phyloP scores from a whole-genome alignment of 1,140 invertebrate genomes.

The Temnothorax longispinosus region DNA sequence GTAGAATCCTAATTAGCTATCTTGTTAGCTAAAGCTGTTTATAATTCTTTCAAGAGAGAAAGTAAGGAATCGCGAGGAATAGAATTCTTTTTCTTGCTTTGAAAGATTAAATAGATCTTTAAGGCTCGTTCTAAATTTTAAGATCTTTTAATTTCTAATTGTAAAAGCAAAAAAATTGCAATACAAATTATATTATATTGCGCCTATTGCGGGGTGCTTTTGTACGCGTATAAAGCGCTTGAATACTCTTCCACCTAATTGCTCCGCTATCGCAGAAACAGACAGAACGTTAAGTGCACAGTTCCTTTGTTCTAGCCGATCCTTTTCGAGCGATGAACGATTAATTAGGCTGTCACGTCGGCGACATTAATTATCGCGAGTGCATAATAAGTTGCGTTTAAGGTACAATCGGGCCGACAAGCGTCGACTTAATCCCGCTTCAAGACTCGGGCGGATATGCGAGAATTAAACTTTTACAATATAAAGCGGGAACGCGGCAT shows the following conservation, averaged over 20 bases:
- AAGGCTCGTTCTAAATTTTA: not conserved
- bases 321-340: conserved; percentile 50
- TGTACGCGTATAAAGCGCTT: not conserved
- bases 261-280: conserved; percentile 33
- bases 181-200: conserved; percentile 7
- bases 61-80: not conserved
- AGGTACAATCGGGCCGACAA: conserved; percentile 31
- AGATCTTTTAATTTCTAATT: not conserved
- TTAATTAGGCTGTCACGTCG: conserved; percentile 51
- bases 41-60: not conserved
- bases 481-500: not conserved
- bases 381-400: conserved; percentile 52
- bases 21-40: not conserved
- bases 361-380: conserved; percentile 51
- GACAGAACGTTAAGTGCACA: conserved; percentile 38
- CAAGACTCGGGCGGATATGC: not conserved
- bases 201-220: not conserved
- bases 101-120: conserved; percentile 3
- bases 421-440: conserved; percentile 37
- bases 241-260: conserved; percentile 14
- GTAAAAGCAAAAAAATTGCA: conserved; percentile 1
- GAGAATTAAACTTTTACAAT: conserved; percentile 14
- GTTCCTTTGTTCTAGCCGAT: conserved; percentile 36
- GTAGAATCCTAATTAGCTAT: not conserved
- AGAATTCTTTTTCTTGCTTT: not conserved